Percentiles rank a stretch among this genome's conserved stretches.
These are phyloP conservation scores for Thunnus albacares DNA, from an alignment of 2,797 vertebrate genomes.

Conservation along the genomic window DNA sequence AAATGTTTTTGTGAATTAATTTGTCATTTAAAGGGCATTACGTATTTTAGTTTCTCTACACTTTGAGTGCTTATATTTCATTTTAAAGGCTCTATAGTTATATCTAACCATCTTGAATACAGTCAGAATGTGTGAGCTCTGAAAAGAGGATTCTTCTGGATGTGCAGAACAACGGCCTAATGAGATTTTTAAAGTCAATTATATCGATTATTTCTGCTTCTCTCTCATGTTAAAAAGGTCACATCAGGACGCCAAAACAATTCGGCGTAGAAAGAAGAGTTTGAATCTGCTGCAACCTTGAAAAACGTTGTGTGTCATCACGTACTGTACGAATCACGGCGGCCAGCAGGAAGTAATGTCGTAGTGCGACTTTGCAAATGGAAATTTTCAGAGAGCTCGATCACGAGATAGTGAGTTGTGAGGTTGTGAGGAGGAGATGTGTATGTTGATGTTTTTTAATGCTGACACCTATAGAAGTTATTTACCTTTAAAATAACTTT, in stretches of 20 bases:
- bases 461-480: too few species aligned
- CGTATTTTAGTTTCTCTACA: not conserved
- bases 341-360: not conserved
- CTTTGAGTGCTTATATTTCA: not conserved
- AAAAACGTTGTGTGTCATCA: not conserved
- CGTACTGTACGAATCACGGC: not conserved
- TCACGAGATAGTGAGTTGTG: too few species aligned
- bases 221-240: slow-evolving; percentile 59
- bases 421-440: too few species aligned
- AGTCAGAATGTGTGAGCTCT: not conserved
- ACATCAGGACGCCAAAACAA: slow-evolving; percentile 62
- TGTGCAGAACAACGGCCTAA: slow-evolving; percentile 56
- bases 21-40: too few species aligned
- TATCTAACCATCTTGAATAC: slow-evolving; percentile 3
- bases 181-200: slow-evolving; percentile 71
- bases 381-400: too few species aligned
- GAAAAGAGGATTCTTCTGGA: slow-evolving; percentile 27
- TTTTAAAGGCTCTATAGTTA: not conserved
- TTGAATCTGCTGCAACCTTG: slow-evolving; percentile 35
- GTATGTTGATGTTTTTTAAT: too few species aligned
- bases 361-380: too few species aligned
- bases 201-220: slow-evolving; percentile 68
- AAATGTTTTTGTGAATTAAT: too few species aligned
- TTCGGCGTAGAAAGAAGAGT: slow-evolving; percentile 58
- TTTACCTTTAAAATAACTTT: too few species aligned